Conservation (phyloP, 2,888 invertebrate species). For the Drosophila multiciliata region DNA sequence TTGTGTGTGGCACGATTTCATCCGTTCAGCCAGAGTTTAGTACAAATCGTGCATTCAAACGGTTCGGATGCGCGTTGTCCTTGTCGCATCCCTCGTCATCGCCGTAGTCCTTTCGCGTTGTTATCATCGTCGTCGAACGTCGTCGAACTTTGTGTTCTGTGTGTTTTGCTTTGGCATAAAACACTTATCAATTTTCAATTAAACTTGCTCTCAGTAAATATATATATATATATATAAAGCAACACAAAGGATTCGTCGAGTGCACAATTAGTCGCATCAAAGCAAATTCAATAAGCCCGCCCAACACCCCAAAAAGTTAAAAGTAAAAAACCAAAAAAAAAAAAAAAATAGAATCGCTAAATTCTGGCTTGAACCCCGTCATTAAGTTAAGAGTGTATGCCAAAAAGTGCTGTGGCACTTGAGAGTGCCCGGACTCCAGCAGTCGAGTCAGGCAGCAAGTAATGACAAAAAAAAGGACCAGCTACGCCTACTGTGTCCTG, state of each 20-base stretch:
- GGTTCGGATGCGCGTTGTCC: slow-evolving; percentile 82
- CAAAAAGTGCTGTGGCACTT: slow-evolving; percentile 55
- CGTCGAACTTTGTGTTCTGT: slow-evolving; percentile 29
- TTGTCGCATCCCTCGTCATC: slow-evolving; percentile 13
- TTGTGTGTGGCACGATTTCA: slow-evolving; percentile 21
- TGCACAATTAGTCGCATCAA: slow-evolving; percentile 55
- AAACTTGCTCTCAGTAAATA: slow-evolving; percentile 37
- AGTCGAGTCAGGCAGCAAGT: slow-evolving; percentile 19
- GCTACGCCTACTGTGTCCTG: not conserved
- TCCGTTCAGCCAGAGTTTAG: slow-evolving; percentile 70
- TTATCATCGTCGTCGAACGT: slow-evolving; percentile 29
- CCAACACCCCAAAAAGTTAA: not conserved
- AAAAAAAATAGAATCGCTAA: slow-evolving; percentile 28
- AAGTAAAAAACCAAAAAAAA: slow-evolving; percentile 23
- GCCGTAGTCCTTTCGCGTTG: slow-evolving; percentile 31
- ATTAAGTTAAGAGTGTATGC: slow-evolving; percentile 61
- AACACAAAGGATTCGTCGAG: slow-evolving; percentile 13
- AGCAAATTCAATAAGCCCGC: slow-evolving; percentile 46
- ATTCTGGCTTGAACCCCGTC: slow-evolving; percentile 18
- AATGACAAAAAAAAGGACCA: slow-evolving; percentile 25
- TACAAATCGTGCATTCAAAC: slow-evolving; percentile 85
- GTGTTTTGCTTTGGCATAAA: slow-evolving; percentile 34
- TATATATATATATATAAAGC: slow-evolving; percentile 4
- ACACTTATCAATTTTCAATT: slow-evolving; percentile 33
- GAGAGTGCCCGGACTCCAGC: slow-evolving; percentile 50